A percentile compares a stretch with the other conserved stretches of the same genome.
Evolutionary conservation across 1,140 invertebrate genomes (phyloP).

Genomic region (Tetragnatha versicolor): DNA sequence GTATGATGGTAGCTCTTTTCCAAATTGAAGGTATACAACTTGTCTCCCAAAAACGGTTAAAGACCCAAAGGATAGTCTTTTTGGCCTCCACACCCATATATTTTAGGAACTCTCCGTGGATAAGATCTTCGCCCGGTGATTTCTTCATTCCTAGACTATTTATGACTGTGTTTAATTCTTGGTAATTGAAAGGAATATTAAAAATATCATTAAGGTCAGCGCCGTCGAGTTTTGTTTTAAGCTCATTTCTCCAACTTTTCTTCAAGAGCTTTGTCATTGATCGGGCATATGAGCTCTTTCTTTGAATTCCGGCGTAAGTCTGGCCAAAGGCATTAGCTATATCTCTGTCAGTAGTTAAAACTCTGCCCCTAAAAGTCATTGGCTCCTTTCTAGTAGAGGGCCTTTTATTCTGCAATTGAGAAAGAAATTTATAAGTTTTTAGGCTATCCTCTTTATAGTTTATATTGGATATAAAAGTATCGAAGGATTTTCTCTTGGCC

Average conservation of each 20-base stretch:
- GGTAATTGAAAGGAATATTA: not conserved
- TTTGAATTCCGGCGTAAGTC: not conserved
- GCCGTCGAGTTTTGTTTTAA: not conserved
- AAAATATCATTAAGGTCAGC: not conserved
- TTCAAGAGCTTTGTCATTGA: not conserved
- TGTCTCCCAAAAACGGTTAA: not conserved
- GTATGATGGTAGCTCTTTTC: slow-evolving; percentile 1
- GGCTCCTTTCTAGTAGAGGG: not conserved
- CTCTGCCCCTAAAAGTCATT: not conserved
- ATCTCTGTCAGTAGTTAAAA: not conserved
- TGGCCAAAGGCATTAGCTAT: slow-evolving; percentile 17
- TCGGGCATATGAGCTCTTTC: not conserved
- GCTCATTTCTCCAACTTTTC: not conserved
- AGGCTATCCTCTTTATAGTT: slow-evolving; percentile 1
- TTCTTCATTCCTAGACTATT: not conserved
- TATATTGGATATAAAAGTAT: slow-evolving; percentile 7
- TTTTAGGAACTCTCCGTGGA: not conserved
- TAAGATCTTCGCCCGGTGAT: not conserved
- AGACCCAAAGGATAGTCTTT: not conserved
- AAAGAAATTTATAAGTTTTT: slow-evolving; percentile 26
- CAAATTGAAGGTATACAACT: not conserved
- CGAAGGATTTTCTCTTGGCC: slow-evolving; percentile 7
- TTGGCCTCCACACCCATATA: not conserved
- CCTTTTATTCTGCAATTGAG: slow-evolving; percentile 13
- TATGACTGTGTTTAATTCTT: not conserved